A percentile compares a stretch with the other conserved stretches of the same genome.
Conservation (phyloP, 2,113 vertebrate species). For the Dicentrarchus labrax region DNA sequence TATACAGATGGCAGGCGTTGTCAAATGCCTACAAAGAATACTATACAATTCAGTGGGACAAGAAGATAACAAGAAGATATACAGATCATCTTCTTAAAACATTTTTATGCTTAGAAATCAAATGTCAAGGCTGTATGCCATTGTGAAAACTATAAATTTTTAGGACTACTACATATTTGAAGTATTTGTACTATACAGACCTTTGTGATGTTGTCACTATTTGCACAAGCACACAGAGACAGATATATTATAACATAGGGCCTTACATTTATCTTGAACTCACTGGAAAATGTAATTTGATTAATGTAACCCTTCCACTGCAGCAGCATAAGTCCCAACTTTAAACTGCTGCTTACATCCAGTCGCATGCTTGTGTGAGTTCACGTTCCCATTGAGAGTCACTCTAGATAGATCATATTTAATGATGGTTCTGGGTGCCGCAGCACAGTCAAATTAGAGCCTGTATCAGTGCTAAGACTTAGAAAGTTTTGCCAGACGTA, state of each 20-base stretch:
- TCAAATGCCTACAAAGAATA: neutral
- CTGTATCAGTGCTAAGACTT: conserved; percentile 7
- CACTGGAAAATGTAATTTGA: conserved; percentile 40
- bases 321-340: conserved; percentile 35
- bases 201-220: conserved; percentile 4
- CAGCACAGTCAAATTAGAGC: conserved; percentile 29
- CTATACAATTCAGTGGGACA: neutral
- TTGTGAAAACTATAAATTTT: neutral
- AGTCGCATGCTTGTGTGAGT: conserved; percentile 31
- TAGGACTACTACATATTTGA: too few relatives aligned
- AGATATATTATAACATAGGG: conserved; percentile 24
- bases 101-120: neutral
- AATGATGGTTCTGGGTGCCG: conserved; percentile 42
- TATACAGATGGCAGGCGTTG: conserved; percentile 3
- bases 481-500: neutral
- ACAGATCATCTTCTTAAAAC: neutral
- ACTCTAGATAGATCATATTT: conserved; percentile 53
- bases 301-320: conserved; percentile 42
- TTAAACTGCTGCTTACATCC: conserved; percentile 33
- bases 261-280: conserved; percentile 51
- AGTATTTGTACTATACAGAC: neutral
- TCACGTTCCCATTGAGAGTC: conserved; percentile 29
- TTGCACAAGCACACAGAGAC: neutral
- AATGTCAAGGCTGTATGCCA: neutral
- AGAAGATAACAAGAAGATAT: neutral